Conservation (phyloP, 1,140 invertebrate species). For the Drosophila pruinosa region DNA sequence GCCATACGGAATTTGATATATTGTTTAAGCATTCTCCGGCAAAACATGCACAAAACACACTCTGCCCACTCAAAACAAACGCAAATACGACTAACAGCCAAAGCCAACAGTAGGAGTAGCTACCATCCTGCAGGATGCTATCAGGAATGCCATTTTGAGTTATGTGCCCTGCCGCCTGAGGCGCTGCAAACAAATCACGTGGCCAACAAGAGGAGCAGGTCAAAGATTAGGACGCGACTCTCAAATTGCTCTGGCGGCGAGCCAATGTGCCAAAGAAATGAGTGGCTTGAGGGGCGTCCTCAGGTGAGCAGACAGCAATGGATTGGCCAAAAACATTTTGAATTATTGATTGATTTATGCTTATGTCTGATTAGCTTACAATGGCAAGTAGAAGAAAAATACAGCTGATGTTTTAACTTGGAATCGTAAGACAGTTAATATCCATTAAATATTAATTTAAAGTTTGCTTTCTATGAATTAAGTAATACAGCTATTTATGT, state of each 20-base stretch:
- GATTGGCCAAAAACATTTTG: neutral
- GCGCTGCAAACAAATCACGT: slow-evolving; percentile 72
- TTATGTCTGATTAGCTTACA: neutral
- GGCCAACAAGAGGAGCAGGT: slow-evolving; percentile 37
- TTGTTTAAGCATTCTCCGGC: slow-evolving; percentile 41
- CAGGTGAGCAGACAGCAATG: neutral
- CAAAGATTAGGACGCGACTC: slow-evolving; percentile 70
- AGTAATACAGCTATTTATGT: neutral
- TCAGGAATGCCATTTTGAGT: slow-evolving; percentile 74
- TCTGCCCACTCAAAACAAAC: slow-evolving; percentile 9
- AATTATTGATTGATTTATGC: slow-evolving; percentile 53
- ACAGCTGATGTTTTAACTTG: too few relatives aligned
- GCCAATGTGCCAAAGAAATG: slow-evolving; percentile 8
- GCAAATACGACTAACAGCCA: slow-evolving; percentile 17
- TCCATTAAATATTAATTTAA: too few relatives aligned
- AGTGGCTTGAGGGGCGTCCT: neutral
- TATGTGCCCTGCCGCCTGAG: slow-evolving; percentile 45
- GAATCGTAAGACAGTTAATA: too few relatives aligned
- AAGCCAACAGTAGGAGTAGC: neutral
- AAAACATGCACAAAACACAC: slow-evolving; percentile 13
- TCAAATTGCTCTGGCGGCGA: slow-evolving; percentile 56
- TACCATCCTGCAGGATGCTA: slow-evolving; percentile 32
- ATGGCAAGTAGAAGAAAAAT: neutral
- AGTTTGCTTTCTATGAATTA: too few relatives aligned
- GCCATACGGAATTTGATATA: slow-evolving; percentile 63